Percentiles rank a stretch among this genome's conserved stretches.
phyloP scores from a whole-genome alignment of 2,888 invertebrate species.

The Cheiracanthium punctorium region DNA sequence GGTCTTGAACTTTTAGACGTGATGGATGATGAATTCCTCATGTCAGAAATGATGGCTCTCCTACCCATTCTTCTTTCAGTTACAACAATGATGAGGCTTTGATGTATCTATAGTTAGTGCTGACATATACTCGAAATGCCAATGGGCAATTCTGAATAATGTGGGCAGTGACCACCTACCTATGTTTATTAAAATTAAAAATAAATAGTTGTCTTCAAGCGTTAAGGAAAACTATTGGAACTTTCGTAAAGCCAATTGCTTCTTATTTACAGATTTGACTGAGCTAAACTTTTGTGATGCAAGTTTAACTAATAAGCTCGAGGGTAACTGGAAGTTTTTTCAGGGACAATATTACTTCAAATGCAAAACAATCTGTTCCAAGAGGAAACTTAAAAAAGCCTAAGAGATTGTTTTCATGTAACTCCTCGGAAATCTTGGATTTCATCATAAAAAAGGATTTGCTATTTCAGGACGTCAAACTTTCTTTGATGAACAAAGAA shows the following conservation, averaged over 20 bases:
- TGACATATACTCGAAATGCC: neutral
- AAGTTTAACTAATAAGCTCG: neutral
- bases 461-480: neutral
- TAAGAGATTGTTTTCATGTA: neutral
- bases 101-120: constrained; percentile 8
- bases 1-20: too few relatives aligned
- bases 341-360: neutral
- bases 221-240: too few relatives aligned
- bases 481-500: neutral
- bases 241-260: too few relatives aligned
- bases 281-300: neutral
- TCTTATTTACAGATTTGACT: neutral
- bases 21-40: too few relatives aligned
- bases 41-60: too few relatives aligned
- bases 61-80: neutral
- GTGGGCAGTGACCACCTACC: constrained; percentile 16
- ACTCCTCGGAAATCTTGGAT: too few relatives aligned
- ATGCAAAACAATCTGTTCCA: constrained; percentile 10
- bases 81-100: neutral
- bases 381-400: constrained; percentile 1
- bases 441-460: too few relatives aligned
- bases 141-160: neutral
- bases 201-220: too few relatives aligned
- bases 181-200: too few relatives aligned
- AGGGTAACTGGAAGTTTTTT: neutral